Evolutionary conservation across 2,888 invertebrate genomes (phyloP), one percentile per base, ranked within the genome.

Genomic region (Bombylius major): DNA sequence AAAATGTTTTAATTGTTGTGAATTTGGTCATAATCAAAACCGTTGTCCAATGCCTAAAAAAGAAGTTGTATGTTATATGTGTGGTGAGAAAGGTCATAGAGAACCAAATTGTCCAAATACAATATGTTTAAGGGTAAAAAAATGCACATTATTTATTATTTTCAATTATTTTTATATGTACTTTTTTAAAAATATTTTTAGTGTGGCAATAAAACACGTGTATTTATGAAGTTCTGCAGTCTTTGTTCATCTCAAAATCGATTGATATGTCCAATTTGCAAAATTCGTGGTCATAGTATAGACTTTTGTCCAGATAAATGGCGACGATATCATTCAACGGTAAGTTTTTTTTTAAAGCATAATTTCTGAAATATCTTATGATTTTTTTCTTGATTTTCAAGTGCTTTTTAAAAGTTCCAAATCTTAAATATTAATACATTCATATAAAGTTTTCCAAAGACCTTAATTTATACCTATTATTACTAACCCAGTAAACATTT

Each of bases 261-360:
- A 9, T 57, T 68, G 4, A 66, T 68, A 7, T 87, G 87, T 66
- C 72, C 69, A 9, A 77, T 82, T 65, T 88, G 87, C 67, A 77
- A 78, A 53, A 78, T 81, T 63, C 64, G 65, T 34, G 87, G 87
- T 0, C 87, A 88, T 67, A 75, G 75, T 11, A 65, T 76, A 50
- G 72, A 76, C 32, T 74, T 76, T 66, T 88, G 87, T 64, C 87
- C 87, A 0, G 87, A 87, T 70, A 72, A 82, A 47, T 88, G 87
- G 87, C 79, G 87, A 52, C 77, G 86, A 56, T 87, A 86, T 71
- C 85, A 86, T 68, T 79, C 82, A 61, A 87, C 86, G 60, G 87
- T 82, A 75, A 76, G 69, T 69, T 34, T n/a, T 34, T 49, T 47
- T 48, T 47, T 34, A 53, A 56, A 48, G 11, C 3, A 23, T 23